Base-by-base conservation (phyloP, 2,113 vertebrate species). In the Albula glossodonta region DNA sequence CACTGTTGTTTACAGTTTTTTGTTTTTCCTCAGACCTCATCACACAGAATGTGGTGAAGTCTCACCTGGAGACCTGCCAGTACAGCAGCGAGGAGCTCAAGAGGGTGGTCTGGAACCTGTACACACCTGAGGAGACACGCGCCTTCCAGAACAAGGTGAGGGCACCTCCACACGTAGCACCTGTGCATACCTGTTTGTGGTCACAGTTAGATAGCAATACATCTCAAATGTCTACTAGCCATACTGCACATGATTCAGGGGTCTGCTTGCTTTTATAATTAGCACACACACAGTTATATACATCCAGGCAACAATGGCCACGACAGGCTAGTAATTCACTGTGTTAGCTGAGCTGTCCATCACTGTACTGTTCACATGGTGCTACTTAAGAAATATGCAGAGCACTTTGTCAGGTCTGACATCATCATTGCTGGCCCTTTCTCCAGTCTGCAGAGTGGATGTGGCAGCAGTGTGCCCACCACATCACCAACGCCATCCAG, bases 401-500 rank as follows among this genome's bases (percentile, higher is more conserved):
- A 41, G 31, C 31, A 41, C 31, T 41, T 41, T 48, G 51, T 79
- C 0, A 48, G 11, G 17, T 17, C 6, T 19, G 12, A 31, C 13
- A 10, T 49, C 12, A 50, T 10, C 57, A 48, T 7, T n/a, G 12
- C 78, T 31, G 56, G 77, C 51, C 19, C 48, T 0, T 31, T 48
- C 41, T 63, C 17, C 93, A 97, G 97, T 94, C 96, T 81, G 95
- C 96, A 0, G 97, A 97, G 91, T 94, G 92, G 92, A 96, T 97
- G 96, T 97, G 97, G 97, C 96, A 97, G 90, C 94, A 96, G 89
- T 97, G 97, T 85, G 94, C 97, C 2, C 92, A 96, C 88, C 96
- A 96, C 91, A 95, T 97, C 88, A 97, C 96, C 92, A 96, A 96
- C 0, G 96, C 96, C 91, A 97, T 97, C 91, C 96, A 97, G 91